A percentile compares a stretch with the other conserved stretches of the same genome.
Evolutionary conservation across 2,797 vertebrate genomes (phyloP).

Genomic region (Mormyrops attenuatus): DNA sequence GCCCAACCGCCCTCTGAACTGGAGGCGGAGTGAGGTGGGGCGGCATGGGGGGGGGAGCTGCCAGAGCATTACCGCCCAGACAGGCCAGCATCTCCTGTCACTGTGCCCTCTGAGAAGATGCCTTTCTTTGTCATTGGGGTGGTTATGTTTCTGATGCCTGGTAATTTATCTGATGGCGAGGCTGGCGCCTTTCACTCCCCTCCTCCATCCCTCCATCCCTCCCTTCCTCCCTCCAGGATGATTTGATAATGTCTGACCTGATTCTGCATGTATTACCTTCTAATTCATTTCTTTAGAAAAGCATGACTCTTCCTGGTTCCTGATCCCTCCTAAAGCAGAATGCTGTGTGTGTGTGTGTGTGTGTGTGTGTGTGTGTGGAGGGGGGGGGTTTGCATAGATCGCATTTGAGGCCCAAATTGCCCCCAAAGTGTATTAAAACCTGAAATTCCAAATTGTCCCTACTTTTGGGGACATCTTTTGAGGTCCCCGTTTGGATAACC

Average conservation of each 20-base stretch:
- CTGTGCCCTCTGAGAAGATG: not conserved
- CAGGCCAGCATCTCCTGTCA: slow-evolving; percentile 14
- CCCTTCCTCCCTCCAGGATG: too few relatives aligned
- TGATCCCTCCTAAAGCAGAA: not conserved
- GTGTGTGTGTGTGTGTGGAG: too few relatives aligned
- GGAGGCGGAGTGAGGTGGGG: not conserved
- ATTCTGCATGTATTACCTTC: not conserved
- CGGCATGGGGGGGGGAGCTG: too few relatives aligned
- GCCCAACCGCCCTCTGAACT: too few relatives aligned
- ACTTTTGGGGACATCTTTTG: too few relatives aligned
- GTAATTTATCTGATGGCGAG: not conserved
- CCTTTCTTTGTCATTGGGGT: not conserved
- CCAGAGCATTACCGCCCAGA: not conserved
- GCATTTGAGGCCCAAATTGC: too few relatives aligned
- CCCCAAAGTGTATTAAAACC: too few relatives aligned
- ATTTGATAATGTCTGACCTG: slow-evolving; percentile 3
- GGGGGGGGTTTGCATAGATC: too few relatives aligned
- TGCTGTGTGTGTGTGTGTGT: not conserved
- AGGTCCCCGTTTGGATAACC: too few relatives aligned
- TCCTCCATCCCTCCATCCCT: not conserved
- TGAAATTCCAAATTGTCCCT: too few relatives aligned
- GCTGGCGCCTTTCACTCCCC: not conserved
- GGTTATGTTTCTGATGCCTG: not conserved
- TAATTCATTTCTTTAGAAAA: not conserved
- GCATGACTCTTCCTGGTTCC: not conserved